phyloP scores from a whole-genome alignment of 2,888 invertebrate species.

The Caenorhabditis panamensis region DNA sequence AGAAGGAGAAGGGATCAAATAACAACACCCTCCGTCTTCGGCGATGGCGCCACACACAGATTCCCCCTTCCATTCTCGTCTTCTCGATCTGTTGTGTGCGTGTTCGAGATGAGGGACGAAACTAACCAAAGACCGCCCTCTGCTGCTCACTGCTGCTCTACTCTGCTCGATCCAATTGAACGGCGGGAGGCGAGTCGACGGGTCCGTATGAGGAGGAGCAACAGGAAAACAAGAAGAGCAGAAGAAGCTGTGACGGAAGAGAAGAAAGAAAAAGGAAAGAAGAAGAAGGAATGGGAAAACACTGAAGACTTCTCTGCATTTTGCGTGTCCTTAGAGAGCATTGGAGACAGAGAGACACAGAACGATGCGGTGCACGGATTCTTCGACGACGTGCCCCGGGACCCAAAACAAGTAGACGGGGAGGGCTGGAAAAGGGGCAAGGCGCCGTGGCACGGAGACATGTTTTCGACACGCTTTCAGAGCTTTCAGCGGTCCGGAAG shows the following conservation, averaged over 20 bases:
- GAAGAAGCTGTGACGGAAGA: too few species aligned
- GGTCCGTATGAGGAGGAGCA: conserved; percentile 21
- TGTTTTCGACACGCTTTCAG: conserved; percentile 54
- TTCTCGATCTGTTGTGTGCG: not conserved
- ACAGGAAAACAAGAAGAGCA: conserved; percentile 17
- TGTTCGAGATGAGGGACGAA: not conserved
- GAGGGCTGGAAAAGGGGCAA: conserved; percentile 11
- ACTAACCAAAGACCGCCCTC: conserved; percentile 38
- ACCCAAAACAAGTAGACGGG: conserved; percentile 9
- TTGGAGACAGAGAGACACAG: conserved; percentile 22
- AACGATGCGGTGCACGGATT: conserved; percentile 39
- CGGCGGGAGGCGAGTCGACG: conserved; percentile 7
- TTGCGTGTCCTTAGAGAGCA: conserved; percentile 21
- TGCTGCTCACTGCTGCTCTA: conserved; percentile 8
- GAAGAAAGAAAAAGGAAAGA: not conserved
- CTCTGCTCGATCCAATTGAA: conserved; percentile 48
- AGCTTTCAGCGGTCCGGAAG: conserved; percentile 37
- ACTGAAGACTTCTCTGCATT: conserved; percentile 5
- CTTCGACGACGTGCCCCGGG: not conserved
- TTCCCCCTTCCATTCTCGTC: not conserved
- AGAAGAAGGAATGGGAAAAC: conserved; percentile 1
- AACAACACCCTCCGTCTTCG: not conserved
- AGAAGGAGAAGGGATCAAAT: conserved; percentile 17
- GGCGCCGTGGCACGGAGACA: conserved; percentile 4
- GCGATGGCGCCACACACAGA: too few species aligned